These are phyloP conservation scores for Rhynchotus rufescens DNA, from an alignment of 2,797 vertebrate species.

Conservation along the genomic window DNA sequence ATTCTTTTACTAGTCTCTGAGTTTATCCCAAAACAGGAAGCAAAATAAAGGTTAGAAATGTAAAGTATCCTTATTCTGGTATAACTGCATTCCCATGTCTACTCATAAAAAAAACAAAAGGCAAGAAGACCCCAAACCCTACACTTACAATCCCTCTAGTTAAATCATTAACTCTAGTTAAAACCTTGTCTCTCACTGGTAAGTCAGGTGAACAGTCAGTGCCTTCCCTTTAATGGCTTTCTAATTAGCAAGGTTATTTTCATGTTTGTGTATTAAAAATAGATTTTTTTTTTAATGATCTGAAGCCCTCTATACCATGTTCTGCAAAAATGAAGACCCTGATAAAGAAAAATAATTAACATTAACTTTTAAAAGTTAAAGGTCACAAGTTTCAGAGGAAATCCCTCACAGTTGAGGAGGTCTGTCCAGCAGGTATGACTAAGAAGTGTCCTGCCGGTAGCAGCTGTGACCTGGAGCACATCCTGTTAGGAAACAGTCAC, in stretches of 20 bases:
- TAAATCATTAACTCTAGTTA: not conserved
- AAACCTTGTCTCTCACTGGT: not conserved
- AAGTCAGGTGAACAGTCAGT: not conserved
- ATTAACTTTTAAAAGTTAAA: not conserved
- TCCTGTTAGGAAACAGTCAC: not conserved
- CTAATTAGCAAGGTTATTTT: conserved; percentile 8
- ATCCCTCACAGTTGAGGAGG: not conserved
- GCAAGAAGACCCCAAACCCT: not conserved
- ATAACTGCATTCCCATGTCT: too few relatives aligned
- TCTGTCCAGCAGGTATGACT: not conserved
- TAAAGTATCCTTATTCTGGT: not conserved
- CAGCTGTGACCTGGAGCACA: not conserved
- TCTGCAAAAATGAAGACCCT: not conserved
- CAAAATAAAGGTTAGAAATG: not conserved
- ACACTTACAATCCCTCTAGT: not conserved
- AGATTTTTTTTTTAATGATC: not conserved
- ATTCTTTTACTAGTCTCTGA: not conserved
- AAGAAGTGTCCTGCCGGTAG: not conserved
- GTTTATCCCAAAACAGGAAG: not conserved
- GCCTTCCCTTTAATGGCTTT: not conserved
- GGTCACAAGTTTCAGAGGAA: not conserved
- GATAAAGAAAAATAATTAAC: not conserved
- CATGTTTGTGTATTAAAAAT: not conserved
- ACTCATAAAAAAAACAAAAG: not conserved
- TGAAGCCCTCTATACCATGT: not conserved